These are phyloP conservation scores for Plecotus auritus DNA, from an alignment of 2,113 vertebrate genomes.

Conservation along the genomic window DNA sequence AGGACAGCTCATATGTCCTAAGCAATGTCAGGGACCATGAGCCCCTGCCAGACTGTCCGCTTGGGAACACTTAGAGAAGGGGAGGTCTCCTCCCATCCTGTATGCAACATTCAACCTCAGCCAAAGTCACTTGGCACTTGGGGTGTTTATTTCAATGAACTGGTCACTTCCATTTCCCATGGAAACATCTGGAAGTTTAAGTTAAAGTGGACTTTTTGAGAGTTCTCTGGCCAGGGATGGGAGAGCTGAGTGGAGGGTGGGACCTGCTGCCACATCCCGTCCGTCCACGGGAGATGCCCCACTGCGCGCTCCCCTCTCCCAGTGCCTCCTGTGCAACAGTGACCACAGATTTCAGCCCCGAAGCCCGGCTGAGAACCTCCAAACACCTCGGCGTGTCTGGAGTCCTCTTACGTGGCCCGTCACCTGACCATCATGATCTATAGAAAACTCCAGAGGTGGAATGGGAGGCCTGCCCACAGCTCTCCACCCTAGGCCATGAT, in stretches of 20 bases:
- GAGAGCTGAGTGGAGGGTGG: background rate
- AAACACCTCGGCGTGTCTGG: rapidly evolving
- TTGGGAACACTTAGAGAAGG: rapidly evolving
- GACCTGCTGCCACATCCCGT: rapidly evolving
- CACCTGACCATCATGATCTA: rapidly evolving
- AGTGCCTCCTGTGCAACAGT: rapidly evolving
- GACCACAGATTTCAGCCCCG: background rate
- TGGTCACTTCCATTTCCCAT: background rate
- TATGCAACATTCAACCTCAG: rapidly evolving
- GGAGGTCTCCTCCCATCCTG: rapidly evolving
- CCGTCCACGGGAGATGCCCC: background rate
- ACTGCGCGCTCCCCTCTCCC: too few relatives aligned
- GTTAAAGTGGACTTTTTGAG: background rate
- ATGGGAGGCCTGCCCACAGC: rapidly evolving
- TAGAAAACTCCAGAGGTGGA: too few relatives aligned
- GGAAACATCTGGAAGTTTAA: background rate
- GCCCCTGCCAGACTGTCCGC: background rate
- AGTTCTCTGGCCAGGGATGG: background rate
- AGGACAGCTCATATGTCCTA: rapidly evolving
- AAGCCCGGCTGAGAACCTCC: background rate
- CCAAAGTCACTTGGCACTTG: too few relatives aligned
- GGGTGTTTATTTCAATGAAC: background rate
- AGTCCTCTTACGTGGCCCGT: background rate
- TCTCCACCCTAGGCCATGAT: rapidly evolving
- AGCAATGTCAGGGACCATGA: rapidly evolving